phyloP scores from a whole-genome alignment of 2,797 vertebrate species.

The Thunnus albacares region DNA sequence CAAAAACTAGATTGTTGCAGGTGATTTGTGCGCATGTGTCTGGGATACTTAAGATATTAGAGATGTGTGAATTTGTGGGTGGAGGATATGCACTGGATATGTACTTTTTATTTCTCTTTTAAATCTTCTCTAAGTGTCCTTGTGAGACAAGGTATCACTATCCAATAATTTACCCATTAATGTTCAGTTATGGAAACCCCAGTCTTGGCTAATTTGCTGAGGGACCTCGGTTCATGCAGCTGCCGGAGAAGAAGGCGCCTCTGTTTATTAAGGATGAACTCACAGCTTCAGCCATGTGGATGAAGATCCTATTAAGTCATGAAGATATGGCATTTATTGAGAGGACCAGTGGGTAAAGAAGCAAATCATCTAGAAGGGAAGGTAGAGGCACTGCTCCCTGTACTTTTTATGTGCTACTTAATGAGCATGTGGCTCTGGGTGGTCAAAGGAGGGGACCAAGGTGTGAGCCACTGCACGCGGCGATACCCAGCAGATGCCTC shows the following conservation, averaged over 20 bases:
- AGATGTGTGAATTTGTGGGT: not conserved
- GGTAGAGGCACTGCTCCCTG: conserved; percentile 26
- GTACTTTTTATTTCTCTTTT: not conserved
- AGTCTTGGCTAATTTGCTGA: conserved; percentile 42
- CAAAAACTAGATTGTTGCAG: not conserved
- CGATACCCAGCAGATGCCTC: conserved; percentile 65
- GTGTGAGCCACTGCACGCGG: conserved; percentile 52
- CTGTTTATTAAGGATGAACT: conserved; percentile 60
- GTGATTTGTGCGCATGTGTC: not conserved
- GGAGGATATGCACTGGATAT: not conserved
- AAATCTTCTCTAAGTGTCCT: not conserved
- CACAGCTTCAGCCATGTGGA: conserved; percentile 14
- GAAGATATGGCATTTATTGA: conserved; percentile 68
- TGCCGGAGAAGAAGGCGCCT: conserved; percentile 2
- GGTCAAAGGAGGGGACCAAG: conserved; percentile 62
- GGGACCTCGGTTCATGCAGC: conserved; percentile 27
- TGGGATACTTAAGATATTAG: not conserved
- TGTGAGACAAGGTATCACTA: conserved; percentile 24
- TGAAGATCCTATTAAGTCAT: conserved; percentile 66
- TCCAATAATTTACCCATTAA: conserved; percentile 48
- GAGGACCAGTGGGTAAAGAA: conserved; percentile 45
- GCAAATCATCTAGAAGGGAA: conserved; percentile 45
- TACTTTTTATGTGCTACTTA: conserved; percentile 67
- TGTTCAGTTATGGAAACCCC: conserved; percentile 34
- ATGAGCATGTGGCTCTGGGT: conserved; percentile 66